Evolutionary conservation across 1,140 invertebrate species (phyloP), one percentile per base, ranked within the genome.

Genomic region (Ctenoplectra terminalis): DNA sequence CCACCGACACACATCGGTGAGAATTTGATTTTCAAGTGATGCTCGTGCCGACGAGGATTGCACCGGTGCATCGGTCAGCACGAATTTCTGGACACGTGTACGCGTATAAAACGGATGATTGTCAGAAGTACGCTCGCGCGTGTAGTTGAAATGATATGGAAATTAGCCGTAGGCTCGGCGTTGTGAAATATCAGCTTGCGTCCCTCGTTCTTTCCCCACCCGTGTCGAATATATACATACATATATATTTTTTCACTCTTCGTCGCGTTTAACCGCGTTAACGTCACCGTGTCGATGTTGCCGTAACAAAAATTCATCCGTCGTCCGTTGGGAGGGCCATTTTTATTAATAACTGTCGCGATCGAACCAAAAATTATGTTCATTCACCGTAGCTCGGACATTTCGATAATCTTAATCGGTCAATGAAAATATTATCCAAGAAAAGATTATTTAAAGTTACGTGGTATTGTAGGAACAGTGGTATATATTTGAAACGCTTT

Each of bases 11-110:
- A 40, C 52, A 75, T 66, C 29, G 70, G n/a, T n/a, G 48, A 63
- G 52, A 81, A 75, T 81, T 80, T 80, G 70, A 80, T 80, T 81
- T 81, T 81, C 71, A 81, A 81, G 72, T 75, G 79, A 81, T 81
- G 61, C 72, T 81, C 72, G 71, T 43, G 40, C 69, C 13, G 15
- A 17, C n/a, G 34, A 52, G 78, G 60, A 74, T 56, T 29, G 70
- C 48, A 34, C n/a, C 54, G 56, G 40, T 67, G 66, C 48, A 77
- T 85, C 73, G 79, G 74, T 82, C 81, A 86, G 48, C 58, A 13
- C 9, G 60, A 52, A 64, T 64, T 34, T 74, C 71, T 56, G 54
- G 76, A 50, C 60, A 34, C 29, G 70, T 72, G 54, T 52, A 17
- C 46, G 74, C 43, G 48, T 74, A 58, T 54, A 74, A 86, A 86